Percentiles rank a stretch among this genome's conserved stretches.
Evolutionary conservation across 2,113 vertebrate genomes (phyloP).

Genomic region (Ceratotherium simum): DNA sequence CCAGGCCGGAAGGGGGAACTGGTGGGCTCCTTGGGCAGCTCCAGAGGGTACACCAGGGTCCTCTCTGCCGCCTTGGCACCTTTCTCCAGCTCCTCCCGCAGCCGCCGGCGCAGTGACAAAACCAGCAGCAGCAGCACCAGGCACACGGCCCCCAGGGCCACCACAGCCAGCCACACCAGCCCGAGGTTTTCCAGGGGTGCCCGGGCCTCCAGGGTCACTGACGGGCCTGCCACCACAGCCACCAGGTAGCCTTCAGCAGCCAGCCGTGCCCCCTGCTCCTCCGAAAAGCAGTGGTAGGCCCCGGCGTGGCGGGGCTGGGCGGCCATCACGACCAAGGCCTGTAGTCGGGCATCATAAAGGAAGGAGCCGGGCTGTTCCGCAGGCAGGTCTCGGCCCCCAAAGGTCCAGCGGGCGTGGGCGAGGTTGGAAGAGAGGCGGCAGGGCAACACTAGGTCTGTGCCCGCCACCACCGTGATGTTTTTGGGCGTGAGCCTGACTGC

Average conservation of each 20-base stretch:
- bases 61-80: constrained; percentile 94
- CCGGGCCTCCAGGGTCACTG: constrained; percentile 92
- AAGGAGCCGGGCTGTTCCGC: constrained; percentile 81
- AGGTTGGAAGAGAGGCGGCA: constrained; percentile 96
- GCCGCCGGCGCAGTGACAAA: constrained; percentile 92
- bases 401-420: constrained; percentile 93
- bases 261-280: constrained; percentile 92
- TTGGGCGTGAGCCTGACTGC: constrained; percentile 89
- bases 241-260: constrained; percentile 92
- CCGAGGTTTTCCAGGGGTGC: constrained; percentile 94
- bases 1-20: constrained; percentile 93
- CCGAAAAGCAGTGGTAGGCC: constrained; percentile 92
- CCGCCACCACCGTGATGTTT: constrained; percentile 94
- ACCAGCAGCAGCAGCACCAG: constrained; percentile 91
- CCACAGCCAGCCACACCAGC: constrained; percentile 94
- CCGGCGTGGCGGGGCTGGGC: constrained; percentile 90
- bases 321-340: constrained; percentile 91
- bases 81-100: constrained; percentile 92
- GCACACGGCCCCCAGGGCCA: constrained; percentile 93
- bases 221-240: constrained; percentile 89
- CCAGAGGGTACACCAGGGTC: constrained; percentile 96
- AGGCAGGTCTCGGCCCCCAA: constrained; percentile 91
- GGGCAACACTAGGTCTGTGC: constrained; percentile 95
- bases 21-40: constrained; percentile 94
- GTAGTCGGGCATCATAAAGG: constrained; percentile 89